Evolutionary conservation across 1,140 invertebrate species (phyloP).

Genomic region (Atta texana): DNA sequence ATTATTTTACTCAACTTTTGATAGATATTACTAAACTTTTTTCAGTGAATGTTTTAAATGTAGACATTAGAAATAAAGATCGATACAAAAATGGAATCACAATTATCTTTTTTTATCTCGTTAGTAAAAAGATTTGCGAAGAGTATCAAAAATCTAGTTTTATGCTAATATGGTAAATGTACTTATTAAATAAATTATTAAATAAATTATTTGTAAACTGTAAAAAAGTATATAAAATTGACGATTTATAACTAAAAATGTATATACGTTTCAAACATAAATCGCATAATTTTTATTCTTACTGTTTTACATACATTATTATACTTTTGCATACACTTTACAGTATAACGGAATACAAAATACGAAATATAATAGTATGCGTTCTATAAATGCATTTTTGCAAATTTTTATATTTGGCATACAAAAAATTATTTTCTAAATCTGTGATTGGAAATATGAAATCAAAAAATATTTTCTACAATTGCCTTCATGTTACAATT

Average conservation of each 20-base stretch:
- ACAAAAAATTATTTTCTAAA: neutral
- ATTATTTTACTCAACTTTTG: no score
- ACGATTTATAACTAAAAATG: neutral
- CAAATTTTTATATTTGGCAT: neutral
- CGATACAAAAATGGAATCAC: neutral
- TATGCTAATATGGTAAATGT: neutral
- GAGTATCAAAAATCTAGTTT: neutral
- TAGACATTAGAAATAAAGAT: neutral
- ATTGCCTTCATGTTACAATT: neutral
- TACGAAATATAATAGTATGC: neutral
- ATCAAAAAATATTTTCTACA: neutral
- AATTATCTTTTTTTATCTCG: neutral
- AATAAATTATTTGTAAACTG: neutral
- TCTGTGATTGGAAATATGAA: neutral
- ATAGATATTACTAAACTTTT: no score
- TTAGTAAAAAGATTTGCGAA: neutral
- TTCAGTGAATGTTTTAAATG: neutral
- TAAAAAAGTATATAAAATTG: neutral
- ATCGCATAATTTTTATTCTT: neutral
- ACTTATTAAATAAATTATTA: conserved; percentile 13
- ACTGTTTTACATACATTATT: neutral
- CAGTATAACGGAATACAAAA: neutral
- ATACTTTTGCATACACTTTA: neutral
- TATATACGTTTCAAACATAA: neutral
- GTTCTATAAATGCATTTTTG: neutral